Percentiles rank a stretch among this genome's conserved stretches.
phyloP scores from a whole-genome alignment of 2,113 vertebrate genomes.

The Grallaria varia region DNA sequence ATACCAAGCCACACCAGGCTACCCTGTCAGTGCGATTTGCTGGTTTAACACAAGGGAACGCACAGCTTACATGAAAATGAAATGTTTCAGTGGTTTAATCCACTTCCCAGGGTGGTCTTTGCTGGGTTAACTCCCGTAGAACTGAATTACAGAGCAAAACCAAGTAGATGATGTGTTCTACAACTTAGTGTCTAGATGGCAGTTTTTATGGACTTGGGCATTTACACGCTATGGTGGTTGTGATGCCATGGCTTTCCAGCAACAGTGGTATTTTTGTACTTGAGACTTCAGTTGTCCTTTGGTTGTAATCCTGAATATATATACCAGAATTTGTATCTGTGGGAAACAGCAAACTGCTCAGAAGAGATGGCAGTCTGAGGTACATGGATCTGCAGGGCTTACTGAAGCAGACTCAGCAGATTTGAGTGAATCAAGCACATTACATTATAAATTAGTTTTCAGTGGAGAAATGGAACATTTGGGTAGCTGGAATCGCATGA shows the following conservation, averaged over 20 bases:
- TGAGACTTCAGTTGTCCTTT: background rate
- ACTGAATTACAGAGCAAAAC: background rate
- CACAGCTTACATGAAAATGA: background rate
- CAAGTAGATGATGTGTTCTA: background rate
- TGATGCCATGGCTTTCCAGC: background rate
- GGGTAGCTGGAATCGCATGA: background rate
- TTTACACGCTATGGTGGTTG: background rate
- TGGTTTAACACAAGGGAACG: background rate
- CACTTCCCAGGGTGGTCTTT: background rate
- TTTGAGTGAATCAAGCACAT: background rate
- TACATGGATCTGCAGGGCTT: background rate
- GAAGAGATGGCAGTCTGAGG: background rate
- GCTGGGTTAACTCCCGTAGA: background rate
- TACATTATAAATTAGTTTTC: background rate
- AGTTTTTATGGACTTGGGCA: background rate
- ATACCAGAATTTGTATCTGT: background rate
- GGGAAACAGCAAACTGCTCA: background rate
- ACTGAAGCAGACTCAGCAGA: background rate
- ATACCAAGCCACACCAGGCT: background rate
- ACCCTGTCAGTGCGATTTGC: background rate
- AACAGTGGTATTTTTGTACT: background rate
- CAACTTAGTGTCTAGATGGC: background rate
- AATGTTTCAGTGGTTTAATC: background rate
- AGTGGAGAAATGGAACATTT: background rate
- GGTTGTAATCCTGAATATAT: background rate